Percentiles rank a stretch among this genome's conserved stretches.
Conservation (phyloP, 1,140 invertebrate species). For the Pachypsylla venusta region DNA sequence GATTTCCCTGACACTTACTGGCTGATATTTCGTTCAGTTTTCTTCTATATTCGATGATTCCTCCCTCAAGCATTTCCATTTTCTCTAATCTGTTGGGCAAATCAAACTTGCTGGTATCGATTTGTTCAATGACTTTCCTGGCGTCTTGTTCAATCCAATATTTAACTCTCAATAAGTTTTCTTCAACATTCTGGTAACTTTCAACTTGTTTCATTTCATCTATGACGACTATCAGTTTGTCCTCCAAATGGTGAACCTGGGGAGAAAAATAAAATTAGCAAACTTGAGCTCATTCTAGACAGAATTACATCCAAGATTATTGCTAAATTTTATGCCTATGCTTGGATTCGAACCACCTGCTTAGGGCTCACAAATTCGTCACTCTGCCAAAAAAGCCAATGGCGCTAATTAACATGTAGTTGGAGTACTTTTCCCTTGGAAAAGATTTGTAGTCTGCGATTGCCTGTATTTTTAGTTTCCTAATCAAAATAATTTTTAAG, state of each 20-base stretch:
- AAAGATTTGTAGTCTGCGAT: too few species aligned
- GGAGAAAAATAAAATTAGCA: neutral
- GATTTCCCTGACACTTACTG: neutral
- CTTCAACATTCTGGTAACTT: neutral
- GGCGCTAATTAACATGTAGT: too few species aligned
- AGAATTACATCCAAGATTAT: too few species aligned
- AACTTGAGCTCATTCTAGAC: neutral
- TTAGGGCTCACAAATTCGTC: too few species aligned
- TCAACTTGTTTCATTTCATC: neutral
- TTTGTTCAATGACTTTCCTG: neutral
- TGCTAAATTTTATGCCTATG: too few species aligned
- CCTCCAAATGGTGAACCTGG: neutral
- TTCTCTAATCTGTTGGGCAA: neutral
- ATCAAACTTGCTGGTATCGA: slow-evolving; percentile 4
- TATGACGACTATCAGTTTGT: neutral
- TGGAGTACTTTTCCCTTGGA: too few species aligned
- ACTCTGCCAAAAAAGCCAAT: too few species aligned
- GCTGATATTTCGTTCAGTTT: neutral
- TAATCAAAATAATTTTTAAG: too few species aligned
- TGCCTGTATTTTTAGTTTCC: too few species aligned
- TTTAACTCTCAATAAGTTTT: neutral
- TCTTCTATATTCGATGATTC: slow-evolving; percentile 1
- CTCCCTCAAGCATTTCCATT: slow-evolving; percentile 7
- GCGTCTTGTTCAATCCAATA: neutral
- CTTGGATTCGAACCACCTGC: too few species aligned